Percentiles rank a stretch among this genome's conserved stretches.
These are phyloP conservation scores for Rhinolophus ferrumequinum DNA, from an alignment of 2,113 vertebrate genomes.

Conservation along the genomic window DNA sequence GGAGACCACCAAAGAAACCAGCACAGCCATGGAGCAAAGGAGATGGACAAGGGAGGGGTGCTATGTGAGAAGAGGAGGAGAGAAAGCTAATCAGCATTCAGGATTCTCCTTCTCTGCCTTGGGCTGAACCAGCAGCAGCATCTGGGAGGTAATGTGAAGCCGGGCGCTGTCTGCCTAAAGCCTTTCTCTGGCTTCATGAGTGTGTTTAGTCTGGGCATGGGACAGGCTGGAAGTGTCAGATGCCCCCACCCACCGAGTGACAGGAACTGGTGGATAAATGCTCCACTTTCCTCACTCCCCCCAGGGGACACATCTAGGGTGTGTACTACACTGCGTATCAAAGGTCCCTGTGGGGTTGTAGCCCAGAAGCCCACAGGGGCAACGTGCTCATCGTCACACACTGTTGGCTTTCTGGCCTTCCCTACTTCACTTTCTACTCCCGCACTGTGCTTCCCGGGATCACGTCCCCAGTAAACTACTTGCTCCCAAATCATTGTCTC, in stretches of 20 bases:
- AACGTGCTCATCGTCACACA: background rate
- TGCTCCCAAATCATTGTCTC: background rate
- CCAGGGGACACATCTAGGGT: background rate
- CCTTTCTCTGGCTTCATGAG: background rate
- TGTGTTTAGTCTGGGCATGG: background rate
- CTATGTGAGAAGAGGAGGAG: background rate
- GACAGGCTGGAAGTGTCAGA: background rate
- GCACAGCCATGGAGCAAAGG: background rate
- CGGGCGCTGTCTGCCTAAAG: background rate
- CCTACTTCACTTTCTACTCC: background rate
- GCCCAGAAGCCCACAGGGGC: background rate
- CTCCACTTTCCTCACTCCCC: background rate
- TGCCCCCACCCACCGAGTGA: background rate
- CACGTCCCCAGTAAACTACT: background rate
- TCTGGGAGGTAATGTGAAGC: background rate
- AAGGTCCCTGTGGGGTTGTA: background rate
- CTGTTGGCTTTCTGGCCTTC: background rate
- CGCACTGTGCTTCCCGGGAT: background rate
- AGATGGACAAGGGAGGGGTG: background rate
- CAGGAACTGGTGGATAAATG: slow-evolving; percentile 2
- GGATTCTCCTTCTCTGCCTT: background rate
- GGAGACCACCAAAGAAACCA: background rate
- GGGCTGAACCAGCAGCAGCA: background rate
- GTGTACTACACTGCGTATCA: background rate
- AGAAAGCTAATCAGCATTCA: background rate